These are phyloP conservation scores for Micromussa lordhowensis DNA, from an alignment of 92 coral and sea anemone genomes.

Conservation along the genomic window DNA sequence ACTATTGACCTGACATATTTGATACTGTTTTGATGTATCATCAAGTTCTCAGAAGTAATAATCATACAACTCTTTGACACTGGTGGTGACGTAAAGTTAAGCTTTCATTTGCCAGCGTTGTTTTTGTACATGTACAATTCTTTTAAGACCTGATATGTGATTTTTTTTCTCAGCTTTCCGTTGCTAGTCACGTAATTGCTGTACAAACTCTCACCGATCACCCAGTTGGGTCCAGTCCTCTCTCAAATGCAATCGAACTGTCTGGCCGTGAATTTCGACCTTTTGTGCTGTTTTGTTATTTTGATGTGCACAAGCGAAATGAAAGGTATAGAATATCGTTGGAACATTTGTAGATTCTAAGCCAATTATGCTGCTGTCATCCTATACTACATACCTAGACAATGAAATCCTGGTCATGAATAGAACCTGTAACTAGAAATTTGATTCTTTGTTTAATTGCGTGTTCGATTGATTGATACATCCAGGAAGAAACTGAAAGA, in stretches of 20 bases:
- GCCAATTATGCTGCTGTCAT: too few species aligned
- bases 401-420: too few species aligned
- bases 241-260: conserved; percentile 70
- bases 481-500: not conserved
- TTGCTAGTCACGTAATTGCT: conserved; percentile 67
- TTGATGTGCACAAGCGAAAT: conserved; percentile 66
- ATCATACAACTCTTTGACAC: too few species aligned
- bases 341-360: not conserved
- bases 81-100: too few species aligned
- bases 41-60: not conserved
- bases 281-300: conserved; percentile 84
- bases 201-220: conserved; percentile 83
- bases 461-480: not conserved
- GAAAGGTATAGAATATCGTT: conserved; percentile 30
- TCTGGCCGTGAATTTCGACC: conserved; percentile 75
- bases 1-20: not conserved
- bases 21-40: not conserved
- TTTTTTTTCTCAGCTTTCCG: conserved; percentile 64
- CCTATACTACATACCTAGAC: too few species aligned
- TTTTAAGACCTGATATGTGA: not conserved
- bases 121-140: not conserved
- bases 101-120: too few species aligned
- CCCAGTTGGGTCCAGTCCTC: conserved; percentile 88
- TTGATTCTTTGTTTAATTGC: not conserved
- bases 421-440: too few species aligned